Evolutionary conservation across 1,140 invertebrate genomes (phyloP), one percentile per base, ranked within the genome.

Genomic region (Ericerus pela): DNA sequence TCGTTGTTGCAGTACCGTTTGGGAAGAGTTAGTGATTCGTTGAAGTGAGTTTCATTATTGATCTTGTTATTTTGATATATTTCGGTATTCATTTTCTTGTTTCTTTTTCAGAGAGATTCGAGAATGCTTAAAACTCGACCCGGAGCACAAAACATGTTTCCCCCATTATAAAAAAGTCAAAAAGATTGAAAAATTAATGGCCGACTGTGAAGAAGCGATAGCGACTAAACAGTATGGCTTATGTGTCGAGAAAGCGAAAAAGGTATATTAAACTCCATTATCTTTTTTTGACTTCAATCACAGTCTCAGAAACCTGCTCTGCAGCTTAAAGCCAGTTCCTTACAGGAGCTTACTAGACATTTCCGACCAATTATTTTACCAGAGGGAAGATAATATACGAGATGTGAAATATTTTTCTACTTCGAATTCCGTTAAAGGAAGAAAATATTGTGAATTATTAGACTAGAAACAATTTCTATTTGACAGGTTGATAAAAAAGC

Each of bases 161-260:
- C 79, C 84, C n/a, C 83, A 95, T 65, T 99, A 99, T 70, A 99
- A 97, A 68, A 93, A 90, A 68, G 73, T 98, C 1, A 96, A 96
- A 66, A 96, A 97, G 68, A 75, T 99, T n/a, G 86, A 85, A 53
- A 96, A 95, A 68, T 73, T 84, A 54, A 64, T 96, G 30, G 73
- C 77, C 27, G 76, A 81, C n/a, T 81, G 87, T 3, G 81, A 88
- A 61, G 76, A 79, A 30, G 70, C 75, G 10, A 74, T 79, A 14
- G 80, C 85, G 59, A 68, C 77, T 12, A 75, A 82, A 51, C 73
- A 90, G 61, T 90, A 77, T 71, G 67, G 71, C 0, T 79, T 79
- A 14, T 98, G 96, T 70, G 76, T 91, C 24, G 69, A 74, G 5
- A 77, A 80, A 47, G 84, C 84, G 0, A 73, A 79, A 62, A 78